Conservation (phyloP, 53 echinoderm and acorn worm genomes). For the Stichopus horrens region DNA sequence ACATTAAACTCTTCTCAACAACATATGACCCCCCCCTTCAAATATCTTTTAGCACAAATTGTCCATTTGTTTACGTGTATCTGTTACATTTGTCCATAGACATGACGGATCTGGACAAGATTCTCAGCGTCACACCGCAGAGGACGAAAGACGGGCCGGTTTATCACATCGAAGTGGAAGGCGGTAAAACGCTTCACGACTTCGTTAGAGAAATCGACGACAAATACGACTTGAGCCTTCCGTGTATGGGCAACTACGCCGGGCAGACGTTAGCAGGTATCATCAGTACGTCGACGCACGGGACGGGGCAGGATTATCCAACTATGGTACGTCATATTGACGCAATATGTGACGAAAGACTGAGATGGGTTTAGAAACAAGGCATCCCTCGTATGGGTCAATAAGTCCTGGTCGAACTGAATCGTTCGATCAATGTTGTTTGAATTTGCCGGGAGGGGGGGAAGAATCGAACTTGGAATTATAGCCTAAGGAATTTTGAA, state of each 20-base stretch:
- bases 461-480: too few relatives aligned
- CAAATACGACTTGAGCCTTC: slow-evolving; percentile 79
- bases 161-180: slow-evolving; percentile 89
- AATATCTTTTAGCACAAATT: not conserved
- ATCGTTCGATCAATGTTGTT: too few relatives aligned
- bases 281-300: slow-evolving; percentile 94
- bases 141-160: slow-evolving; percentile 61
- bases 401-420: too few relatives aligned
- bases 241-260: slow-evolving; percentile 96
- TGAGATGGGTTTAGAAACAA: too few relatives aligned
- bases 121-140: slow-evolving; percentile 72
- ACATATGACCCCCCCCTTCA: not conserved
- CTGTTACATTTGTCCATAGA: slow-evolving; percentile 48
- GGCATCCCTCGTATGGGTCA: too few relatives aligned
- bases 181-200: slow-evolving; percentile 87
- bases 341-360: too few relatives aligned
- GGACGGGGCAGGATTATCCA: slow-evolving; percentile 90
- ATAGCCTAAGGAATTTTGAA: too few relatives aligned
- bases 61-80: not conserved
- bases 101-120: slow-evolving; percentile 76
- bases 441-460: too few relatives aligned
- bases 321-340: slow-evolving; percentile 73
- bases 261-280: slow-evolving; percentile 94
- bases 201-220: slow-evolving; percentile 81
- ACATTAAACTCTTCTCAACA: not conserved